Base-by-base conservation (phyloP, 1,140 invertebrate species). In the Ceratoteleas bidentatus region DNA sequence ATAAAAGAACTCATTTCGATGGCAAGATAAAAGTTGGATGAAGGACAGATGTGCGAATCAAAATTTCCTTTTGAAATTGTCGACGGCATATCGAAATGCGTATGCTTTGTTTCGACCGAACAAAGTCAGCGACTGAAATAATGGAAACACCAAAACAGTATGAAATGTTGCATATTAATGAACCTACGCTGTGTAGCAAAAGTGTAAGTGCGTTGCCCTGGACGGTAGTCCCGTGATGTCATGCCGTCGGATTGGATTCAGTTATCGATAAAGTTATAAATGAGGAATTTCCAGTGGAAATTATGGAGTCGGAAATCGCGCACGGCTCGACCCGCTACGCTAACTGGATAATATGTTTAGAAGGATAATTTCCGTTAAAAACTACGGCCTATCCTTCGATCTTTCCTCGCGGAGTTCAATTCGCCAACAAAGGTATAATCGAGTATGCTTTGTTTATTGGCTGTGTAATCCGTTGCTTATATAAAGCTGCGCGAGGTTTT, bases 271-370 rank as follows among this genome's bases (percentile, higher is more conserved):
- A 84, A 73, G 76, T 76, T 80, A 73, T 77, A 84, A 80, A 80
- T 64, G 76, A 57, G 69, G 72, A 80, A 84, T 84, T 81, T 84
- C 82, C 77, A 77, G 77, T 81, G 77, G 77, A 81, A 84, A 84
- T 80, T 77, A 69, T 62, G 52, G n/a, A 66, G 66, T 61, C 81
- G 81, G 81, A 79, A 83, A 83, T 83, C 72, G 81, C 33, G 60
- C 49, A 36, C 64, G 54, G 58, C 56, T 60, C 49, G 56, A 69
- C 36, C 64, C 50, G 47, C 65, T 65, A 33, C 7, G 36, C 65
- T 83, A 69, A 76, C 66, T 49, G 61, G 58, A 79, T 84, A 80
- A 80, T 74, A 49, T 45, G 62, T 68, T 79, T 73, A 72, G 61
- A 68, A 76, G 47, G 58, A 77, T 69, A 13, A 83, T 61, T 66